Evolutionary conservation across 2,113 vertebrate genomes (phyloP), one percentile per base, ranked within the genome.

Genomic region (Coreoperca whiteheadi): DNA sequence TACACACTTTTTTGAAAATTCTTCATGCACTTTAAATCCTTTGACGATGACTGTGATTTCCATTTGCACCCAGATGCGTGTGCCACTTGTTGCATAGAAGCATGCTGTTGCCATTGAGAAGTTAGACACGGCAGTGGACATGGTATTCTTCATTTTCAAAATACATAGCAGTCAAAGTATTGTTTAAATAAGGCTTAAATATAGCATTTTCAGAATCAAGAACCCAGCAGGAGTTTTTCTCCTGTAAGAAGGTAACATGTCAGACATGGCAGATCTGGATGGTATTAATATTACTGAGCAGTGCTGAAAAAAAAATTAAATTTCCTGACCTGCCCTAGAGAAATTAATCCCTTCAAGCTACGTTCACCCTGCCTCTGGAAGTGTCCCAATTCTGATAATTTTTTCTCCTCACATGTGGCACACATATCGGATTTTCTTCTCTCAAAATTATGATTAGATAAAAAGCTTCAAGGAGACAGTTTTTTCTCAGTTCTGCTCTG

Each of bases 341-440:
- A 87, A 86, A 69, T 57, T 0, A 81, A 82, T 88, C 79, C 83
- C 53, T 74, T 32, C 30, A 61, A 73, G 53, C 57, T 74, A 63
- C 32, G 50, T 59, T 76, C 67, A 61, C 39, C 68, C 57, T 60
- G 79, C 64, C 78, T 46, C 63, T 82, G 37, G 20, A 89, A 79
- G 57, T 70, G 66, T 66, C 75, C 75, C 67, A 81, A 67, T 77
- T 86, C 43, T 80, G 28, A 80, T 57, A 34, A 12, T 69, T 51
- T 39, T 57, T 71, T 67, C 41, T 59, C 37, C 46, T 78, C 54
- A 30, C 39, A 59, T 57, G 66, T 71, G 84, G 73, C 59, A 85
- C 23, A 70, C 32, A 61, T 63, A 56, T n/a, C 69, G 21, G 65
- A 51, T 65, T 82, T 53, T 72, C 32, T 80, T 53, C n/a, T 77